phyloP scores from a whole-genome alignment of 1,140 invertebrate species.

The Drosophila pectinifera region DNA sequence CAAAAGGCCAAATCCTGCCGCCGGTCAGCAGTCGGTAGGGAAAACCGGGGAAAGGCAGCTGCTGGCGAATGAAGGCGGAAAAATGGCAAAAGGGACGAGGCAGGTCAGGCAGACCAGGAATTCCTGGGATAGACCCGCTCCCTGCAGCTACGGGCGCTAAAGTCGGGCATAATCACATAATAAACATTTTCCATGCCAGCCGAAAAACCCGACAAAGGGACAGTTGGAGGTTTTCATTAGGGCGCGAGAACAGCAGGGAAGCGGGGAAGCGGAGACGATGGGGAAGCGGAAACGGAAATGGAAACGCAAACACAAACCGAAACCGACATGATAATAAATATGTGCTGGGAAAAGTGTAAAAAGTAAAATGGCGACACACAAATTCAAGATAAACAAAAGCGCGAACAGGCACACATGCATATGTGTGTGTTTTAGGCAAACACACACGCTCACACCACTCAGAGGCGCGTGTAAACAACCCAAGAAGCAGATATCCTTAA shows the following conservation, averaged over 20 bases:
- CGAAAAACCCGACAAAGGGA: conserved; percentile 22
- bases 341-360: conserved; percentile 67
- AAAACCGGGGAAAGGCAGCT: conserved; percentile 10
- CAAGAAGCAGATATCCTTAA: conserved; percentile 41
- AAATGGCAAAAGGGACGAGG: conserved; percentile 38
- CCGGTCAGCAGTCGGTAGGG: conserved; percentile 41
- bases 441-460: conserved; percentile 13
- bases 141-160: conserved; percentile 53
- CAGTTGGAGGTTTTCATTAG: conserved; percentile 64
- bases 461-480: conserved; percentile 26
- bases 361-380: conserved; percentile 57
- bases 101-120: conserved; percentile 30
- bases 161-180: conserved; percentile 81
- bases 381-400: conserved; percentile 72
- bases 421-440: conserved; percentile 39
- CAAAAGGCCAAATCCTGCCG: conserved; percentile 71
- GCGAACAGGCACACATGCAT: conserved; percentile 30
- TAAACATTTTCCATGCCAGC: conserved; percentile 65
- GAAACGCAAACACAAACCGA: conserved; percentile 50
- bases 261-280: neutral
- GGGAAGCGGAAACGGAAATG: conserved; percentile 14
- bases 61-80: conserved; percentile 4
- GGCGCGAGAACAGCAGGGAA: conserved; percentile 41
- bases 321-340: conserved; percentile 80
- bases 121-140: conserved; percentile 33